Percentiles rank a stretch among this genome's conserved stretches.
phyloP scores from a whole-genome alignment of 2,113 vertebrate genomes.

The Nasalis larvatus region DNA sequence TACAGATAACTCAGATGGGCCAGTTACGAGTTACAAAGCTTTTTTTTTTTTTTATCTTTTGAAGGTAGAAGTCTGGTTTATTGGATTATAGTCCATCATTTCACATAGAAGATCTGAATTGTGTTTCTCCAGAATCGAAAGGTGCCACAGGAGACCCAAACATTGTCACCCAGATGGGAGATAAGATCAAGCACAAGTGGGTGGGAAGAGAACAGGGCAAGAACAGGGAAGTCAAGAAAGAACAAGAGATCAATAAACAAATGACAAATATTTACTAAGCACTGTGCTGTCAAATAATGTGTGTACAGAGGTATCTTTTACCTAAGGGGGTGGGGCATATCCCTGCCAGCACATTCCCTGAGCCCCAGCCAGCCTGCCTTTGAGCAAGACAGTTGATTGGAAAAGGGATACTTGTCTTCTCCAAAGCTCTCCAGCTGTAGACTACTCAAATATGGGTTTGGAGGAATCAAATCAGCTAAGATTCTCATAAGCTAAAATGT shows the following conservation, averaged over 20 bases:
- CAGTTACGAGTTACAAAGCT: neutral
- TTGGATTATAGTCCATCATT: neutral
- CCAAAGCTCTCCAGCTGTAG: neutral
- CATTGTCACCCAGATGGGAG: neutral
- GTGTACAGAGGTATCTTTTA: neutral
- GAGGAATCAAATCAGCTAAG: neutral
- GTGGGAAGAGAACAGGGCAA: constrained; percentile 23
- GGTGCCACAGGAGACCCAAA: neutral
- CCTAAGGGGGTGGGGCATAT: neutral
- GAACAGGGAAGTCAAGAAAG: constrained; percentile 65
- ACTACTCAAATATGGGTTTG: neutral
- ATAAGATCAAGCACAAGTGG: neutral
- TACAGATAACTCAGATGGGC: neutral
- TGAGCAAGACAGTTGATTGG: neutral
- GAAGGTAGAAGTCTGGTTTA: neutral
- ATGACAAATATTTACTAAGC: constrained; percentile 64
- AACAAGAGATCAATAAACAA: constrained; percentile 41
- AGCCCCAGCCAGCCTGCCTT: neutral
- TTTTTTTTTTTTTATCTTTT: neutral
- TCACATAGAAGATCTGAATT: neutral
- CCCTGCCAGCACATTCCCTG: neutral
- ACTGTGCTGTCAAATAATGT: neutral
- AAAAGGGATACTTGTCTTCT: neutral
- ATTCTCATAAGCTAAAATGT: neutral
- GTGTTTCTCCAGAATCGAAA: neutral